A percentile compares a stretch with the other conserved stretches of the same genome.
Evolutionary conservation across 2,888 invertebrate species (phyloP).

Genomic region (Ischnus inquisitorius): DNA sequence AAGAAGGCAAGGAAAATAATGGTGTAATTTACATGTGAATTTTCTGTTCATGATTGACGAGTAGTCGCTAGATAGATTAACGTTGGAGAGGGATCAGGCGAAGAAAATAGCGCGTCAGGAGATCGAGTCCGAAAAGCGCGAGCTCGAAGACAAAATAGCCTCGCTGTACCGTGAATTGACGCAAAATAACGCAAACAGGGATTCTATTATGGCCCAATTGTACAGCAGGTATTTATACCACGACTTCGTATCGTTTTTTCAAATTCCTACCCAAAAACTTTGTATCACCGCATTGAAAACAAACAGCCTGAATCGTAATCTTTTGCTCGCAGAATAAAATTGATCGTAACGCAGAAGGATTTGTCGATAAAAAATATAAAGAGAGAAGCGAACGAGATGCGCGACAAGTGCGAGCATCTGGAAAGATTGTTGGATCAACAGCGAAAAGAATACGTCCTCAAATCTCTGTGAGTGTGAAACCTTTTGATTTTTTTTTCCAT

Average conservation of each 20-base stretch:
- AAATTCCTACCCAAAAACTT: no score
- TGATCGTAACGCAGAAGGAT: conserved; percentile 93
- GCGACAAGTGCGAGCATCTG: conserved; percentile 91
- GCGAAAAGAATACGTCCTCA: conserved; percentile 89
- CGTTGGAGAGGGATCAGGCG: conserved; percentile 87
- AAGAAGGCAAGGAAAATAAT: neutral
- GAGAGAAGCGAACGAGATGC: conserved; percentile 89
- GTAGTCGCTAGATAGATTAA: conserved; percentile 86
- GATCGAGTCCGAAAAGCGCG: conserved; percentile 88
- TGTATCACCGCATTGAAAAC: neutral
- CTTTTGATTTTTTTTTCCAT: conserved; percentile 7
- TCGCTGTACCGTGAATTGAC: conserved; percentile 87
- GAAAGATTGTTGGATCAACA: conserved; percentile 93
- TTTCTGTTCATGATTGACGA: conserved; percentile 46
- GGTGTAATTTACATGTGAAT: neutral
- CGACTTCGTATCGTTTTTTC: neutral
- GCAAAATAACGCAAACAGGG: conserved; percentile 88
- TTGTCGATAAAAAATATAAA: conserved; percentile 91
- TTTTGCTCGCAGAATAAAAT: conserved; percentile 89
- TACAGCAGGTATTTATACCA: conserved; percentile 89
- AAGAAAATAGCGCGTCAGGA: conserved; percentile 88
- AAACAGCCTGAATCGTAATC: conserved; percentile 11
- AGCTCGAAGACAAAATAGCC: conserved; percentile 86
- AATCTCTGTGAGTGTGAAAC: conserved; percentile 75
- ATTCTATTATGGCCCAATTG: conserved; percentile 92